Evolutionary conservation across 2,797 vertebrate genomes (phyloP).

Genomic region (Falco rusticolus): DNA sequence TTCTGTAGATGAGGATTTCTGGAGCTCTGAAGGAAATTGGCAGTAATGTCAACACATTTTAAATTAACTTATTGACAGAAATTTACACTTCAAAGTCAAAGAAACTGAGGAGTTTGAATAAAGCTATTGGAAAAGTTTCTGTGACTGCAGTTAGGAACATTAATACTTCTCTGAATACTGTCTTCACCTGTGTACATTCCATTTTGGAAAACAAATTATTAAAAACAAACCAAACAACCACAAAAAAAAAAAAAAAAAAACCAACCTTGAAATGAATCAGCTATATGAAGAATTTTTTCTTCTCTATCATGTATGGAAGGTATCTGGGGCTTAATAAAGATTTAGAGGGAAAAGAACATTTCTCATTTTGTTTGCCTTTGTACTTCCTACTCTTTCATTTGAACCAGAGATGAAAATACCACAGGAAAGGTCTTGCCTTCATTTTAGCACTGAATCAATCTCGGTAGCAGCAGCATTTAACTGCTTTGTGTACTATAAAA

Average conservation of each 20-base stretch:
- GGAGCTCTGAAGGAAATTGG: background rate
- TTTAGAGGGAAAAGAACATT: background rate
- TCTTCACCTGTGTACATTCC: background rate
- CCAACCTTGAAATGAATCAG: background rate
- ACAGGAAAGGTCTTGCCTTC: background rate
- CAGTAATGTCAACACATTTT: background rate
- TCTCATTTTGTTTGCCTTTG: background rate
- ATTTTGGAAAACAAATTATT: background rate
- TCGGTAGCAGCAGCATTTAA: background rate
- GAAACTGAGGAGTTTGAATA: background rate
- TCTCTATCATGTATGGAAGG: background rate
- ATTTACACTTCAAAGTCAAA: background rate
- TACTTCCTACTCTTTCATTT: background rate
- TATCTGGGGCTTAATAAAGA: background rate
- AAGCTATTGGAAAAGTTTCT: background rate
- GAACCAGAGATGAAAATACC: background rate
- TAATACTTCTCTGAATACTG: background rate
- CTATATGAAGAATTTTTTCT: background rate
- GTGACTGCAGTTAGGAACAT: background rate
- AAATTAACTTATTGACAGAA: background rate
- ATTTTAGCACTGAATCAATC: background rate
- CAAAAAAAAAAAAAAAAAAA: no score
- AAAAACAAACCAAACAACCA: background rate
- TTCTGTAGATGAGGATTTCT: background rate
- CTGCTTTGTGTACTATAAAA: conserved; percentile 3